These are phyloP conservation scores for Aurelia coerulea DNA, from an alignment of 30 jellyfish, hydroid and myxozoan species.

Conservation along the genomic window DNA sequence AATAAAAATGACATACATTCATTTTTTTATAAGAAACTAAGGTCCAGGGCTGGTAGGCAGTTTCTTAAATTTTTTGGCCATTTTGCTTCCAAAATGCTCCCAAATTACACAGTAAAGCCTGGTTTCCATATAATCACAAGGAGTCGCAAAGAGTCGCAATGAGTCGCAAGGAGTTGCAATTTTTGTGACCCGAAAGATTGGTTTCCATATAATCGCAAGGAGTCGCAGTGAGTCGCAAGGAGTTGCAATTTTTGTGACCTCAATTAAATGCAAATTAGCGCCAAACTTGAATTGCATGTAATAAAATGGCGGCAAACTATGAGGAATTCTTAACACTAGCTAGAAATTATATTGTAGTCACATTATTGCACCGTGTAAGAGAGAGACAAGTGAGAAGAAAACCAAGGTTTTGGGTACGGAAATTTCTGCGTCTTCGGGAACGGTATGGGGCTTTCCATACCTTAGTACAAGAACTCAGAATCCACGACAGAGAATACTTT, in stretches of 20 bases:
- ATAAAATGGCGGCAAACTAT: conserved; percentile 35
- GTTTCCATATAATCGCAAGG: too few species aligned
- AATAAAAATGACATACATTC: too few species aligned
- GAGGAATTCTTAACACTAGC: conserved; percentile 11
- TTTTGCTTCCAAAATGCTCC: too few species aligned
- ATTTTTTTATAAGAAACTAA: too few species aligned
- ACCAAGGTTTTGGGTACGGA: conserved; percentile 40
- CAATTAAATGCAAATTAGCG: conserved; percentile 8
- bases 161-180: too few species aligned
- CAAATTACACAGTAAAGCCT: too few species aligned
- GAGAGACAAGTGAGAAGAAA: conserved; percentile 27
- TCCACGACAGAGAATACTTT: conserved; percentile 52
- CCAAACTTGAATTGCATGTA: conserved; percentile 27
- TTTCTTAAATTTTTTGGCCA: too few species aligned
- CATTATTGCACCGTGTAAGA: background rate
- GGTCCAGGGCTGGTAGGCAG: too few species aligned
- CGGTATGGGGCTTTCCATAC: conserved; percentile 30
- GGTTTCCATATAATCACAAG: too few species aligned
- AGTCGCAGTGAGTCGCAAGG: too few species aligned
- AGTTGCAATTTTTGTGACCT: background rate
- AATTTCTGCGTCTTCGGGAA: conserved; percentile 35
- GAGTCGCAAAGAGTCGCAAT: too few species aligned
- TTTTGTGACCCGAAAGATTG: too few species aligned
- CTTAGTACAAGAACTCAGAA: conserved; percentile 41
- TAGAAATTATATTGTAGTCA: conserved; percentile 15